phyloP scores from a whole-genome alignment of 2,888 invertebrate species.

The Tholera decimalis region DNA sequence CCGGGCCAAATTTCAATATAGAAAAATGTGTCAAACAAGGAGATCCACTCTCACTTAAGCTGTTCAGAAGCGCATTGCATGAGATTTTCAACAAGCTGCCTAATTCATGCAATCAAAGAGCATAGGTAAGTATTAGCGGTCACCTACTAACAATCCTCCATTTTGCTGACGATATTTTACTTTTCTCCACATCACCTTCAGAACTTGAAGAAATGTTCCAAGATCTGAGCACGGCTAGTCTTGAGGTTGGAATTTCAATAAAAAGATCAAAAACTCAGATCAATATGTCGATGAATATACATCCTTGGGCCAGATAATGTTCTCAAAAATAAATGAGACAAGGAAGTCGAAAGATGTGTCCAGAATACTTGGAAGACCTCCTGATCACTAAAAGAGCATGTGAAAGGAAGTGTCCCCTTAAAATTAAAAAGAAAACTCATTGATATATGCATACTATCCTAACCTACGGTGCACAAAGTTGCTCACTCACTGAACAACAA shows the following conservation, averaged over 20 bases:
- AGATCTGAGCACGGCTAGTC: neutral
- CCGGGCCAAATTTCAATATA: too few species aligned
- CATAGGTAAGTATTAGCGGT: neutral
- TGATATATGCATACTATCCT: too few species aligned
- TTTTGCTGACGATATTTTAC: neutral
- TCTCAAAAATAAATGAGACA: neutral
- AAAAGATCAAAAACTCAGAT: neutral
- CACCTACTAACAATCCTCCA: neutral
- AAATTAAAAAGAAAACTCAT: neutral
- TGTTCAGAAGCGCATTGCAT: too few species aligned
- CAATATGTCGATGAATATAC: neutral
- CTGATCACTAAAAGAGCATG: neutral
- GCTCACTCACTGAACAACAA: too few species aligned
- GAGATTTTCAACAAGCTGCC: too few species aligned
- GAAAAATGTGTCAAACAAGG: too few species aligned
- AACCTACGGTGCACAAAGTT: neutral
- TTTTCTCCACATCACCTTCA: neutral
- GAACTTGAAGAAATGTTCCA: neutral
- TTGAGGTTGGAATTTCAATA: neutral
- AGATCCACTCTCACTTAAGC: too few species aligned
- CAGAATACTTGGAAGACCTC: neutral
- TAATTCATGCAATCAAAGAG: too few species aligned
- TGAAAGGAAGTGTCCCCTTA: too few species aligned
- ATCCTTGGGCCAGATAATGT: neutral
- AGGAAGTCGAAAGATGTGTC: neutral